A percentile compares a stretch with the other conserved stretches of the same genome.
phyloP scores from a whole-genome alignment of 2,113 vertebrate genomes.

The Passer domesticus region DNA sequence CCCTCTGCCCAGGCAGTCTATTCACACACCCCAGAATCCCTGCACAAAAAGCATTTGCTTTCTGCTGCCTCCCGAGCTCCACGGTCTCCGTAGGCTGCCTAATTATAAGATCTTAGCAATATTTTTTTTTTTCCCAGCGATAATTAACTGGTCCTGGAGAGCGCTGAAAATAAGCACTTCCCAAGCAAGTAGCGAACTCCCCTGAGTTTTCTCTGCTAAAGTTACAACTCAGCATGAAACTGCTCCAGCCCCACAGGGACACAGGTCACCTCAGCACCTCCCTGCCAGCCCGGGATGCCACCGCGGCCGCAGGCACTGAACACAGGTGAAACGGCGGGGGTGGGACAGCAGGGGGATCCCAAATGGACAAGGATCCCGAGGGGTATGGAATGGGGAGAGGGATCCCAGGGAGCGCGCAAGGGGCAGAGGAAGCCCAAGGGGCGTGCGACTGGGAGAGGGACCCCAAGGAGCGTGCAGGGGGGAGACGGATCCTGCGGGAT shows the following conservation, averaged over 20 bases:
- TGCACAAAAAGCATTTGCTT: not conserved
- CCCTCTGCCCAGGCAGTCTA: not conserved
- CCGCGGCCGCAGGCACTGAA: not conserved
- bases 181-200: slow-evolving; percentile 39
- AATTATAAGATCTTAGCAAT: slow-evolving; percentile 50
- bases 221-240: slow-evolving; percentile 10
- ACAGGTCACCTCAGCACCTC: not conserved
- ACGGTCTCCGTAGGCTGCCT: slow-evolving; percentile 3
- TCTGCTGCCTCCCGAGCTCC: not conserved
- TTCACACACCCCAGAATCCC: not conserved
- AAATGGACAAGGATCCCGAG: not conserved
- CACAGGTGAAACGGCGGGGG: accelerated
- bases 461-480: not conserved
- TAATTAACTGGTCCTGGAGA: slow-evolving; percentile 55
- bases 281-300: not conserved
- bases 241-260: not conserved
- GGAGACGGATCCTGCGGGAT: not conserved
- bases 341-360: not conserved
- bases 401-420: not conserved
- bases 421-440: not conserved
- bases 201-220: slow-evolving; percentile 9
- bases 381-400: not conserved
- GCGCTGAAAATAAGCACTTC: slow-evolving; percentile 38
- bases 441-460: not conserved
- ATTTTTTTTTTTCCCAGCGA: not conserved